Conservation (phyloP, 2,113 vertebrate genomes). For the Urocolius indicus region DNA sequence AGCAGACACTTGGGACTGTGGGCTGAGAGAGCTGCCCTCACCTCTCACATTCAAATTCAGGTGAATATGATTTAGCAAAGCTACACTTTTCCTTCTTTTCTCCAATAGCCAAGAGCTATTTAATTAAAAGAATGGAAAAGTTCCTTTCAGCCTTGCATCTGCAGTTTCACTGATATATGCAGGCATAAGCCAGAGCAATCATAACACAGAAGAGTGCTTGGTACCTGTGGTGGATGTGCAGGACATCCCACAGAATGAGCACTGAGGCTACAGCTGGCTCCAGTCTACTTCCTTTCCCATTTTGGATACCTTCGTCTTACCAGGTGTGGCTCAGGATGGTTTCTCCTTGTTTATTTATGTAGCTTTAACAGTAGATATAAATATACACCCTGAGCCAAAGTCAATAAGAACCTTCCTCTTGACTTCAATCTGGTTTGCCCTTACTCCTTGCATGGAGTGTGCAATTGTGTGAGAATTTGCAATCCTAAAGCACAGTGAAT, state of each 20-base stretch:
- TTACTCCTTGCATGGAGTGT: neutral
- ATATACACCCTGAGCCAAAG: neutral
- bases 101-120: neutral
- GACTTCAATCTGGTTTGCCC: neutral
- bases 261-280: neutral
- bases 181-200: neutral
- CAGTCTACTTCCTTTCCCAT: neutral
- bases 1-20: neutral
- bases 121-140: neutral
- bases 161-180: neutral
- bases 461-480: neutral
- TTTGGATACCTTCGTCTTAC: neutral
- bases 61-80: neutral
- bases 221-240: neutral
- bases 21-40: neutral
- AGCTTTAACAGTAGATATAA: neutral
- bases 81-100: neutral
- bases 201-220: neutral
- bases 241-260: neutral
- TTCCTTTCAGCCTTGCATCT: neutral
- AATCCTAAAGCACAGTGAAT: neutral
- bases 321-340: neutral
- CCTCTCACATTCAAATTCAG: neutral
- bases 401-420: neutral
- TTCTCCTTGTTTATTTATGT: neutral